Conservation (phyloP, 2,888 invertebrate species). For the Cosmia trapezina region DNA sequence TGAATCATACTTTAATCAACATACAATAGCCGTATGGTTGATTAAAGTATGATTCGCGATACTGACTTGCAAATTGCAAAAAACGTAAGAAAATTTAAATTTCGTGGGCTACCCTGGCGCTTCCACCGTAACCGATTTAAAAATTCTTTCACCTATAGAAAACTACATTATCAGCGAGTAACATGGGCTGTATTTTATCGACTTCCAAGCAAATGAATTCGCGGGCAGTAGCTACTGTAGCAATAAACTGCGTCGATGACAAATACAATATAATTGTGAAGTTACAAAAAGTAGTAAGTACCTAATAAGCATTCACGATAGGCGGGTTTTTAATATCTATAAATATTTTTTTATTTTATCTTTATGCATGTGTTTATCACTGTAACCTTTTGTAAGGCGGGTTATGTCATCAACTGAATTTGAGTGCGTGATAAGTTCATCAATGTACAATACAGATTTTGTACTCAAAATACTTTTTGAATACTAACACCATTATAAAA, state of each 20-base stretch:
- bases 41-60: too few species aligned
- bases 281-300: not conserved
- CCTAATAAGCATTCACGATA: constrained; percentile 3
- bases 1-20: too few species aligned
- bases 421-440: constrained; percentile 24
- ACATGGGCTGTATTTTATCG: too few species aligned
- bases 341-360: constrained; percentile 25
- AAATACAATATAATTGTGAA: not conserved
- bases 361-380: constrained; percentile 12
- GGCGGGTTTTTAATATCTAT: constrained; percentile 20
- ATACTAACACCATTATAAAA: not conserved
- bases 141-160: too few species aligned
- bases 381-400: constrained; percentile 31
- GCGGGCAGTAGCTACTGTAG: too few species aligned
- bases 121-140: too few species aligned
- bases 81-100: too few species aligned
- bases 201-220: too few species aligned
- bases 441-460: constrained; percentile 4
- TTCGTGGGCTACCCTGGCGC: too few species aligned
- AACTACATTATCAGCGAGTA: too few species aligned
- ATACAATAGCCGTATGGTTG: too few species aligned
- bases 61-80: too few species aligned
- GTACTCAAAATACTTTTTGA: not conserved
- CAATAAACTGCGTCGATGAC: not conserved
- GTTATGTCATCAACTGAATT: constrained; percentile 23